Evolutionary conservation across 2,888 invertebrate genomes (phyloP).

Genomic region (Plemyria rubiginata): DNA sequence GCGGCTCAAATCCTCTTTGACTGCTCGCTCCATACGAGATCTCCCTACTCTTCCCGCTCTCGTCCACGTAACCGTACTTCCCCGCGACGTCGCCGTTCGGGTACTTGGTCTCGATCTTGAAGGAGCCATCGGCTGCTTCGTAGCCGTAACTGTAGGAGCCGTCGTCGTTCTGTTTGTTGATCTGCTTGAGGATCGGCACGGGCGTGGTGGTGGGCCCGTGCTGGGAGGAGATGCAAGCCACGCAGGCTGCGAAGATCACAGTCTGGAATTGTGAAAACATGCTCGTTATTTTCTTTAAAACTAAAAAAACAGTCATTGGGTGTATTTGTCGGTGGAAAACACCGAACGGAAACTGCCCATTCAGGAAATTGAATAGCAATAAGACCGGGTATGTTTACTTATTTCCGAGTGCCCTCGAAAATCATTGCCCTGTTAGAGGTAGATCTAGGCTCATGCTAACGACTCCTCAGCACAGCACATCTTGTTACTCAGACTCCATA

Average conservation of each 20-base stretch:
- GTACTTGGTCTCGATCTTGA: conserved; percentile 95
- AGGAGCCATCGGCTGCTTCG: conserved; percentile 93
- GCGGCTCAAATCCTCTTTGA: conserved; percentile 92
- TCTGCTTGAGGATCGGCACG: conserved; percentile 92
- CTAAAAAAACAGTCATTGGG: too few relatives aligned
- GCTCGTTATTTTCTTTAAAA: background rate
- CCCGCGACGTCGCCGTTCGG: conserved; percentile 93
- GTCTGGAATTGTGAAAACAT: conserved; percentile 49
- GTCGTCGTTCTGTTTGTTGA: conserved; percentile 94
- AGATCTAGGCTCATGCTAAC: too few relatives aligned
- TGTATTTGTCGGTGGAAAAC: too few relatives aligned
- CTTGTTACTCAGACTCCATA: too few relatives aligned
- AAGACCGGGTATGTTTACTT: too few relatives aligned
- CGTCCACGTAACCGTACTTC: conserved; percentile 95
- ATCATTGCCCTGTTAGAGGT: too few relatives aligned
- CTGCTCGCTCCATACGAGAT: conserved; percentile 94
- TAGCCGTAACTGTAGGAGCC: conserved; percentile 95
- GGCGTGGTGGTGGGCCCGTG: conserved; percentile 88
- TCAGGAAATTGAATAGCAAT: too few relatives aligned
- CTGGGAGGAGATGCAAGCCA: conserved; percentile 60
- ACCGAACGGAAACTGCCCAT: too few relatives aligned
- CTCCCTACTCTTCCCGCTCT: conserved; percentile 89
- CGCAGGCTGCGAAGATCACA: conserved; percentile 49
- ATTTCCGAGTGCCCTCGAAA: too few relatives aligned
- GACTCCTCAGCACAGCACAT: too few relatives aligned